phyloP scores from a whole-genome alignment of 2,113 vertebrate species.

The Brienomyrus brachyistius region DNA sequence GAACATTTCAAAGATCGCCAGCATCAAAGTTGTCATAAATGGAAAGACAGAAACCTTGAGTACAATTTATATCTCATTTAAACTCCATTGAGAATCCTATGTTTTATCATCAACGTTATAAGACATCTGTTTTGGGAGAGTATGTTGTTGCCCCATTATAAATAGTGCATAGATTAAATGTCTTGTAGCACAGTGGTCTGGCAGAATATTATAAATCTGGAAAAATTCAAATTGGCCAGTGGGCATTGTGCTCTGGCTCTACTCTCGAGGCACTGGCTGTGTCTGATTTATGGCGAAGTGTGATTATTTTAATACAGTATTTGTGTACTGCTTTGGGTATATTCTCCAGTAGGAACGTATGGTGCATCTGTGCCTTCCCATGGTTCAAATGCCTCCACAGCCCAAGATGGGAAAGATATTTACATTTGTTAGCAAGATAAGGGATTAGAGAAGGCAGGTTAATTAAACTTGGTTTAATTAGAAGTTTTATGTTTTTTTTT shows the following conservation, averaged over 20 bases:
- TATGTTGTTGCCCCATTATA: slow-evolving; percentile 19
- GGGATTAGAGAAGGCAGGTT: slow-evolving; percentile 22
- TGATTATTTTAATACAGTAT: not conserved
- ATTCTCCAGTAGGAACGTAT: not conserved
- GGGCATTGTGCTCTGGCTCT: not conserved
- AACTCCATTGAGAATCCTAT: slow-evolving; percentile 17
- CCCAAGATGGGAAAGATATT: slow-evolving; percentile 15
- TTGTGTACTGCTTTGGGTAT: not conserved
- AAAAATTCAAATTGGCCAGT: slow-evolving; percentile 7
- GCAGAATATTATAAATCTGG: not conserved
- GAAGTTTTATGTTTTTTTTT: not conserved
- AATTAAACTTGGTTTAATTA: slow-evolving; percentile 27
- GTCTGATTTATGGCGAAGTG: slow-evolving; percentile 6
- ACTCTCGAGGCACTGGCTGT: not conserved
- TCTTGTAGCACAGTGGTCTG: slow-evolving; percentile 3
- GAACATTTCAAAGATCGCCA: slow-evolving; percentile 16
- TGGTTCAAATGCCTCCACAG: not conserved
- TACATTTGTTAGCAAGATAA: slow-evolving; percentile 19
- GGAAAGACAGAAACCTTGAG: slow-evolving; percentile 22
- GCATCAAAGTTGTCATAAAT: slow-evolving; percentile 21
- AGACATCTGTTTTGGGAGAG: slow-evolving; percentile 21
- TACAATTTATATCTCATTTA: slow-evolving; percentile 25
- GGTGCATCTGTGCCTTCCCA: not conserved
- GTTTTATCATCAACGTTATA: slow-evolving; percentile 18
- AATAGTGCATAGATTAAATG: slow-evolving; percentile 5